A percentile compares a stretch with the other conserved stretches of the same genome.
Conservation (phyloP, 2,113 vertebrate genomes). For the Mesitornis unicolor region DNA sequence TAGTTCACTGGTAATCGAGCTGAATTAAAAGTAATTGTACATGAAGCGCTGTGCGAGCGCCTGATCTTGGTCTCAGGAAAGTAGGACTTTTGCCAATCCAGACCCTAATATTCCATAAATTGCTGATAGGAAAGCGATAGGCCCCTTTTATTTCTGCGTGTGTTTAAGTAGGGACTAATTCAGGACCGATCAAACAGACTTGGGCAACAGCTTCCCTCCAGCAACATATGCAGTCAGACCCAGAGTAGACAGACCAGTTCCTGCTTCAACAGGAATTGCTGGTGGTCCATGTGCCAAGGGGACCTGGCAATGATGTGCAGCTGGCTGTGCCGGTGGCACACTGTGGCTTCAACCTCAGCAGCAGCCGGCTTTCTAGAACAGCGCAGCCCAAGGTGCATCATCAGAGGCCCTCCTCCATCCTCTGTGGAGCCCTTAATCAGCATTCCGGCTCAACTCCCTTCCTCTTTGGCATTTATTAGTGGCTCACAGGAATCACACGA, state of each 20-base stretch:
- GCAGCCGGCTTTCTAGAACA: neutral
- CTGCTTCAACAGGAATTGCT: rapidly evolving
- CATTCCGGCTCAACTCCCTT: neutral
- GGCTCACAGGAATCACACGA: neutral
- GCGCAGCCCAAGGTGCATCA: neutral
- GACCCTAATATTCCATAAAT: constrained; percentile 38
- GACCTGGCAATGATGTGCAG: neutral
- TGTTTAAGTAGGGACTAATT: neutral
- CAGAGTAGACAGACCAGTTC: rapidly evolving
- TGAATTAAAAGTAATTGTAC: constrained; percentile 40
- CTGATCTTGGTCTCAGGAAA: constrained; percentile 29
- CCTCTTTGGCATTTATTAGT: neutral
- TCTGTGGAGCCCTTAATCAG: neutral
- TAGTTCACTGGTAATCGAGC: constrained; percentile 44
- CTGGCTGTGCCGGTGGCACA: neutral
- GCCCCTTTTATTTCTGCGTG: neutral
- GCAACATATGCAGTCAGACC: neutral
- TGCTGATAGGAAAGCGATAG: constrained; percentile 20
- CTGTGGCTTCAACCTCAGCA: neutral
- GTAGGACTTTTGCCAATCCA: constrained; percentile 47
- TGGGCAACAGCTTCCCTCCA: rapidly evolving
- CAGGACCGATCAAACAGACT: neutral
- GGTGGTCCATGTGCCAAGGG: rapidly evolving
- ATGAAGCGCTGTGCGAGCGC: neutral
- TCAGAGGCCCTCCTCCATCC: neutral